Evolutionary conservation across 2,888 invertebrate genomes (phyloP), one percentile per base, ranked within the genome.

Genomic region (Ennomos erosarius): DNA sequence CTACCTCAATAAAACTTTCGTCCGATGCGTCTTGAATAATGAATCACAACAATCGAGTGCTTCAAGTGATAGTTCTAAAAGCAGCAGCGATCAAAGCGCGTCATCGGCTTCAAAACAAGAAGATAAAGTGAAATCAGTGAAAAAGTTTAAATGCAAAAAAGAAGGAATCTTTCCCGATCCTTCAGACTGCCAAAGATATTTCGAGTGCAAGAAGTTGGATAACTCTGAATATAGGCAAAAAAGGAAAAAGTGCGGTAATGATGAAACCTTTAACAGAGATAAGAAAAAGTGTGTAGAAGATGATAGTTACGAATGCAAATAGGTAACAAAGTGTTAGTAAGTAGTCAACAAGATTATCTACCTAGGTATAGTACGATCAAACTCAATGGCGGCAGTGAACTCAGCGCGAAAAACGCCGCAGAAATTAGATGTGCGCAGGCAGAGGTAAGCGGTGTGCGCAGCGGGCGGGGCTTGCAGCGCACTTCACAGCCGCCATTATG

Each of bases 141-240:
- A 49, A 44, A 65, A 46, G 44, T 74, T 75, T 53, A 61, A 71
- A 55, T 81, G 79, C 62, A 67, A 69, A 54, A 64, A 64, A 13
- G 70, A 70, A 66, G 76, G 78, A 33, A 69, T 68, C 57, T 73
- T 75, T 61, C 66, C 72, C 10, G 68, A 88, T 59, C 76, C 83
- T 45, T 74, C 78, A 35, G 81, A 87, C 69, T 92, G 92, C 61
- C 84, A 76, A 57, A 85, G 85, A 69, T 94, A 93, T 75, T 93
- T 90, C 57, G 70, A 81, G 40, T 94, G 93, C 70, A 78, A 74
- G 47, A 81, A 80, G 69, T 78, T 68, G 36, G 75, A 74, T 10
- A 83, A 77, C 60, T 58, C 75, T 12, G 75, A 75, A 50, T 81
- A 77, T 63, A 81, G 84, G 8, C 75, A 78, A 46, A 85, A 80